These are phyloP conservation scores for Oscheius sp. DNA, from an alignment of 2,888 invertebrate genomes.

Conservation along the genomic window DNA sequence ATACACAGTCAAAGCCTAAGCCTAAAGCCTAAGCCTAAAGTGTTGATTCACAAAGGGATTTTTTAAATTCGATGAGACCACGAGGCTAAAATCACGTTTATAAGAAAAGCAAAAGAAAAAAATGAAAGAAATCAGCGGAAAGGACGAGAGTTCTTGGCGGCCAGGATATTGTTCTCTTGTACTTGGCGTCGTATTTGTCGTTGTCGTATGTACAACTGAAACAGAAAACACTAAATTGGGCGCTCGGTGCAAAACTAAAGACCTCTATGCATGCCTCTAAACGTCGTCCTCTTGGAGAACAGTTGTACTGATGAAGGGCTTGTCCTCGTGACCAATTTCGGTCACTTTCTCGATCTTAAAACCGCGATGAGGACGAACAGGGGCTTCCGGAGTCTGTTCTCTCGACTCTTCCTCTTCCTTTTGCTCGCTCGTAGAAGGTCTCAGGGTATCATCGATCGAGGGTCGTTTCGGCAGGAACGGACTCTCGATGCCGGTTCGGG, in stretches of 20 bases:
- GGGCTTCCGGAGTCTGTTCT: constrained; percentile 29
- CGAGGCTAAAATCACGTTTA: background rate
- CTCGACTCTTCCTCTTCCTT: constrained; percentile 5
- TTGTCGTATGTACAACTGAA: constrained; percentile 30
- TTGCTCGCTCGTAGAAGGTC: background rate
- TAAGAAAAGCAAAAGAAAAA: background rate
- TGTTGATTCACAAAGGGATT: background rate
- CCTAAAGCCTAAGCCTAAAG: background rate
- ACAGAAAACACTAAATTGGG: background rate
- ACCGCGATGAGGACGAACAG: constrained; percentile 31
- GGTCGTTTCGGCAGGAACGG: constrained; percentile 13
- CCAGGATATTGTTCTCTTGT: constrained; percentile 36
- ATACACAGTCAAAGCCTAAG: background rate
- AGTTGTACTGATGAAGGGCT: constrained; percentile 24
- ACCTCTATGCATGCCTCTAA: constrained; percentile 20
- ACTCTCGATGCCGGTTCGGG: constrained; percentile 21
- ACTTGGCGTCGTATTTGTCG: constrained; percentile 32
- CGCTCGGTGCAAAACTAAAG: background rate
- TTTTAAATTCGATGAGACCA: background rate
- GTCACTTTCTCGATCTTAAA: constrained; percentile 42
- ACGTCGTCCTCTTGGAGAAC: constrained; percentile 38
- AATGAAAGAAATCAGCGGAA: constrained; percentile 25
- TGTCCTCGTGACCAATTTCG: constrained; percentile 25
- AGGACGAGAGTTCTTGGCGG: constrained; percentile 1
- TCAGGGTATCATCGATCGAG: constrained; percentile 1